Conservation (phyloP, 2,888 invertebrate genomes). For the Craniophora ligustri region DNA sequence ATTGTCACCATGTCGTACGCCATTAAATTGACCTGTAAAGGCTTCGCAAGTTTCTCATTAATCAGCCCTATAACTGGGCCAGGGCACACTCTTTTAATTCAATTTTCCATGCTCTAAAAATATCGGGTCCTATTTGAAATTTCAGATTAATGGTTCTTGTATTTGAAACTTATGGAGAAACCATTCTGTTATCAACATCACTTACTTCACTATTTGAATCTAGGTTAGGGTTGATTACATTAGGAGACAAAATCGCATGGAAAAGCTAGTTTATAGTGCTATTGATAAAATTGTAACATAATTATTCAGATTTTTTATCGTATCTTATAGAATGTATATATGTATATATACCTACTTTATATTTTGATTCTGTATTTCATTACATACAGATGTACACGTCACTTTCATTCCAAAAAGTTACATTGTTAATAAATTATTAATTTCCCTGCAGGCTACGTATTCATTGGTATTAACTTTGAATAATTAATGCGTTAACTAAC, state of each 20-base stretch:
- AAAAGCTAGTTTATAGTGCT: not conserved
- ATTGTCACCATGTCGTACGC: slow-evolving; percentile 21
- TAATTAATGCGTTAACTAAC: slow-evolving; percentile 51
- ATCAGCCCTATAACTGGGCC: slow-evolving; percentile 39
- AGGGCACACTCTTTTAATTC: slow-evolving; percentile 29
- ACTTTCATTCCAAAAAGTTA: slow-evolving; percentile 8
- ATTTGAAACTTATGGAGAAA: slow-evolving; percentile 3
- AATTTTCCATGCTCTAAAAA: slow-evolving; percentile 35
- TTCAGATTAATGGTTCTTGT: slow-evolving; percentile 21
- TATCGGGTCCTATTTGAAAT: slow-evolving; percentile 7
- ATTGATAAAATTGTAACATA: too few relatives aligned
- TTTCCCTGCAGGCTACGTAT: slow-evolving; percentile 44
- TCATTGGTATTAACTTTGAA: slow-evolving; percentile 38
- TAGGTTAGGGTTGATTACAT: not conserved
- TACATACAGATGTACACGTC: not conserved
- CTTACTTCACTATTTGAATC: not conserved
- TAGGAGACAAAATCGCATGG: not conserved
- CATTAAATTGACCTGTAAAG: slow-evolving; percentile 41
- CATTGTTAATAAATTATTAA: slow-evolving; percentile 38
- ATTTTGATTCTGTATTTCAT: too few relatives aligned
- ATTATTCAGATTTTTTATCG: too few relatives aligned
- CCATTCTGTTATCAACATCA: not conserved
- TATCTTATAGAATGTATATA: too few relatives aligned
- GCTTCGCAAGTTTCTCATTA: slow-evolving; percentile 39
- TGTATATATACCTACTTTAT: too few relatives aligned